Conservation (phyloP, 2,113 vertebrate species). For the Tragelaphus strepsiceros region DNA sequence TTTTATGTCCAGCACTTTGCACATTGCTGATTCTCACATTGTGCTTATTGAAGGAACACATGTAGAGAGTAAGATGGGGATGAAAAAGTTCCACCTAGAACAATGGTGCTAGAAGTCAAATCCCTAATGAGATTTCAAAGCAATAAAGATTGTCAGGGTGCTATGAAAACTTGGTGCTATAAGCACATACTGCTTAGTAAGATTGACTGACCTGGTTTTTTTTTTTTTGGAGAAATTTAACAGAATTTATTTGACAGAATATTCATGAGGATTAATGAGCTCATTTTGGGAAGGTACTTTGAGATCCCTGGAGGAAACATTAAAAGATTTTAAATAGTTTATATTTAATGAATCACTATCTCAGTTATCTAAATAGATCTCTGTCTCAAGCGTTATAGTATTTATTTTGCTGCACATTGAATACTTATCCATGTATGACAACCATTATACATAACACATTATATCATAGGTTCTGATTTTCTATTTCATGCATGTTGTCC, state of each 20-base stretch:
- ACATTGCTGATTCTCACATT: background rate
- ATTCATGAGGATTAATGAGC: constrained; percentile 58
- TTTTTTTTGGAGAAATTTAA: background rate
- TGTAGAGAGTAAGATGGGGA: background rate
- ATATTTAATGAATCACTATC: constrained; percentile 43
- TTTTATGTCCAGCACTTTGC: background rate
- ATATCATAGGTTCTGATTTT: background rate
- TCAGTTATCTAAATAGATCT: constrained; percentile 33
- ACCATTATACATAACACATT: background rate
- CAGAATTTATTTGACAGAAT: constrained; percentile 47
- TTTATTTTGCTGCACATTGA: constrained; percentile 19
- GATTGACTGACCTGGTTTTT: background rate
- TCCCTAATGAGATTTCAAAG: constrained; percentile 4
- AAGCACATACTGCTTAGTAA: background rate
- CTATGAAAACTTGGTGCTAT: background rate
- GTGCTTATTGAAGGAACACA: background rate
- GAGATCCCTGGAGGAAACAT: constrained; percentile 39
- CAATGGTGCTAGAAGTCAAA: background rate
- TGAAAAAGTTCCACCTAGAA: background rate
- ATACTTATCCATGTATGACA: background rate
- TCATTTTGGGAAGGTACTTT: constrained; percentile 42
- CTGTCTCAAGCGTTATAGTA: background rate
- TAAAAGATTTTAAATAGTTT: constrained; percentile 46
- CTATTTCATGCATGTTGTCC: background rate
- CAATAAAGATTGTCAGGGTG: background rate